These are phyloP conservation scores for Parauchenoglanis ngamensis DNA, from an alignment of 2,797 vertebrate genomes.

Conservation along the genomic window DNA sequence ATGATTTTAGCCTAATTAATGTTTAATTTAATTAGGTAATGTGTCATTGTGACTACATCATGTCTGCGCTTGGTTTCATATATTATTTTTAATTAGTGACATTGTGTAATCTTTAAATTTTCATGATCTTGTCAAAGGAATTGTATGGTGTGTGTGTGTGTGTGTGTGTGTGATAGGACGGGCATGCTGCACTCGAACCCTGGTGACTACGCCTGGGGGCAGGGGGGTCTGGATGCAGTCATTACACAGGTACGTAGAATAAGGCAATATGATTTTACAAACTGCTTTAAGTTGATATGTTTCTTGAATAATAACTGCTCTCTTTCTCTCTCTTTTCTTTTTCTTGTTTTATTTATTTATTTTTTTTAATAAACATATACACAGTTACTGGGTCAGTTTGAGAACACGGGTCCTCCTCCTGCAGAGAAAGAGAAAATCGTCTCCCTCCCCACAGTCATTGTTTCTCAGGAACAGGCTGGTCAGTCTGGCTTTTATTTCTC, in stretches of 20 bases:
- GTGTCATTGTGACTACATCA: neutral
- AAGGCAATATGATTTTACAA: neutral
- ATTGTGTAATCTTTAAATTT: neutral
- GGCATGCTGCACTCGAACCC: slow-evolving; percentile 97
- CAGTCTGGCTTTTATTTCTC: slow-evolving; percentile 40
- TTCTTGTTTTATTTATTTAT: too few relatives aligned
- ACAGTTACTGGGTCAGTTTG: slow-evolving; percentile 92
- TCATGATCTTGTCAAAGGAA: neutral
- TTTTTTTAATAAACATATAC: neutral
- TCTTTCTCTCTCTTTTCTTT: too few relatives aligned
- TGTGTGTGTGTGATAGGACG: slow-evolving; percentile 74
- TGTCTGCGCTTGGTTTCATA: neutral
- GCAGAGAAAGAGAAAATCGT: slow-evolving; percentile 95
- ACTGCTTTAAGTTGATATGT: neutral
- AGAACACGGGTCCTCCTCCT: slow-evolving; percentile 93
- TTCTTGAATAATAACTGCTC: neutral
- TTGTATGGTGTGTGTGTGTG: neutral
- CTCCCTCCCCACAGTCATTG: slow-evolving; percentile 89
- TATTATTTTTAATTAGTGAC: neutral
- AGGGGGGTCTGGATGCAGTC: slow-evolving; percentile 93
- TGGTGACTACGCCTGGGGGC: slow-evolving; percentile 96
- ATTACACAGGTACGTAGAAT: slow-evolving; percentile 88
- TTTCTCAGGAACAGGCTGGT: slow-evolving; percentile 93
- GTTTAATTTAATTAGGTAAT: too few relatives aligned
- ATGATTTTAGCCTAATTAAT: neutral